phyloP scores from a whole-genome alignment of 1,140 invertebrate species.

The Contarinia nasturtii region DNA sequence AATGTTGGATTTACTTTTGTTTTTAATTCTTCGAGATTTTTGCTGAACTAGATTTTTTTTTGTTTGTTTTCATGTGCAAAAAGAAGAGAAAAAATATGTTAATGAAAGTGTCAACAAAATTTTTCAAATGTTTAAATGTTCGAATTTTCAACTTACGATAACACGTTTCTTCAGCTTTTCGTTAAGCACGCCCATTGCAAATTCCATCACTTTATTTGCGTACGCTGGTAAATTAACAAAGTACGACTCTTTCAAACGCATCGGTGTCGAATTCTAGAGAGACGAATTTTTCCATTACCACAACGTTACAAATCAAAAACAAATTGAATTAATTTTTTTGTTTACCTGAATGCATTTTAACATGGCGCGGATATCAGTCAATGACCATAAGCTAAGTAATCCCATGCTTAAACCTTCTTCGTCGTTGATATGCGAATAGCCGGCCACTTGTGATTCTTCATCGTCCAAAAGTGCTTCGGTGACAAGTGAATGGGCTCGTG shows the following conservation, averaged over 20 bases:
- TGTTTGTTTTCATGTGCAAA: too few species aligned
- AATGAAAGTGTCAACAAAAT: too few species aligned
- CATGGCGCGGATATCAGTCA: conserved; percentile 57
- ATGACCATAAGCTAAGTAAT: conserved; percentile 60
- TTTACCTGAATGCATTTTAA: conserved; percentile 53
- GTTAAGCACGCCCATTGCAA: conserved; percentile 53
- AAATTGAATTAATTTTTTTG: conserved; percentile 1
- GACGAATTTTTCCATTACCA: background rate
- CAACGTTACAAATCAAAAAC: background rate
- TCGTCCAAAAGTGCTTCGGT: conserved; percentile 61
- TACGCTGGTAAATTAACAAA: conserved; percentile 63
- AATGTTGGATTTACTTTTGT: conserved; percentile 49
- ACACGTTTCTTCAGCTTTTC: conserved; percentile 62
- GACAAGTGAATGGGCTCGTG: conserved; percentile 51
- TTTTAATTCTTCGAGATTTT: conserved; percentile 43
- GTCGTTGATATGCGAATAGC: conserved; percentile 67
- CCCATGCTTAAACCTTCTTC: conserved; percentile 65
- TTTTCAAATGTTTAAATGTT: background rate
- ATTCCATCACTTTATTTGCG: conserved; percentile 57
- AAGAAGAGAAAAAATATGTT: too few species aligned
- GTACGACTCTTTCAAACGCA: conserved; percentile 69
- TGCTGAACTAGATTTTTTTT: conserved; percentile 63
- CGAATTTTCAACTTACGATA: conserved; percentile 36
- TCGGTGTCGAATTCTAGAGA: conserved; percentile 62
- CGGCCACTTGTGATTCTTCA: conserved; percentile 54